These are phyloP conservation scores for Furcula furcula DNA, from an alignment of 2,888 invertebrate genomes.

Conservation along the genomic window DNA sequence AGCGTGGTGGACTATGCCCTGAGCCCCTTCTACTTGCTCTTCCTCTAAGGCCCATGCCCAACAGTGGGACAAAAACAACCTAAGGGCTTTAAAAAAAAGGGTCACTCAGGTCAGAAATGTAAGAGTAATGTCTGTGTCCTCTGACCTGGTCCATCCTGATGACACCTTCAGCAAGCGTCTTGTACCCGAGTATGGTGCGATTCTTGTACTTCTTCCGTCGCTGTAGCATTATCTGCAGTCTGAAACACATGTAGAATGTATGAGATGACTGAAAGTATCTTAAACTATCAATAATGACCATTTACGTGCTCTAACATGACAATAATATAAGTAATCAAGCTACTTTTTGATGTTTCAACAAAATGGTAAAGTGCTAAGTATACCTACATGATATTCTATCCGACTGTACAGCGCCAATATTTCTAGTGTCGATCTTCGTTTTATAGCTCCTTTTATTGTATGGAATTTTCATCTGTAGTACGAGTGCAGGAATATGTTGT, in stretches of 20 bases:
- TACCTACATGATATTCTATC: background rate
- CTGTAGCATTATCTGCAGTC: conserved; percentile 96
- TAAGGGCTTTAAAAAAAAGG: background rate
- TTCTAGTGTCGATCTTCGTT: conserved; percentile 5
- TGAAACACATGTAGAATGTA: conserved; percentile 34
- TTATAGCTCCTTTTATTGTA: conserved; percentile 18
- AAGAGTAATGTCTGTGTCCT: background rate
- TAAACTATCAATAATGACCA: too few species aligned
- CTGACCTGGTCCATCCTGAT: conserved; percentile 96
- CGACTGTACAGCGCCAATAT: background rate
- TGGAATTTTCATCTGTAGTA: conserved; percentile 17
- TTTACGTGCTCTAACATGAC: too few species aligned
- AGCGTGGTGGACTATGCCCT: too few species aligned
- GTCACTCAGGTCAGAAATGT: background rate
- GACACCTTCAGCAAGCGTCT: conserved; percentile 97
- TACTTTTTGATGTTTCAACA: too few species aligned
- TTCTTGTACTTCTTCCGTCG: conserved; percentile 99
- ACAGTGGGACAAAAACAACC: background rate
- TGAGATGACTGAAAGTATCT: background rate
- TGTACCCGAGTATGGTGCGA: conserved; percentile 98
- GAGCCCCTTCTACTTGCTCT: too few species aligned
- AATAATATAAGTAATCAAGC: too few species aligned
- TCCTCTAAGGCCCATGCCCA: too few species aligned
- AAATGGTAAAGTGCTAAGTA: background rate
- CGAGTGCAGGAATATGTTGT: conserved; percentile 7